Evolutionary conservation across 2,797 vertebrate genomes (phyloP).

Genomic region (Helicolenus hilgendorfi): DNA sequence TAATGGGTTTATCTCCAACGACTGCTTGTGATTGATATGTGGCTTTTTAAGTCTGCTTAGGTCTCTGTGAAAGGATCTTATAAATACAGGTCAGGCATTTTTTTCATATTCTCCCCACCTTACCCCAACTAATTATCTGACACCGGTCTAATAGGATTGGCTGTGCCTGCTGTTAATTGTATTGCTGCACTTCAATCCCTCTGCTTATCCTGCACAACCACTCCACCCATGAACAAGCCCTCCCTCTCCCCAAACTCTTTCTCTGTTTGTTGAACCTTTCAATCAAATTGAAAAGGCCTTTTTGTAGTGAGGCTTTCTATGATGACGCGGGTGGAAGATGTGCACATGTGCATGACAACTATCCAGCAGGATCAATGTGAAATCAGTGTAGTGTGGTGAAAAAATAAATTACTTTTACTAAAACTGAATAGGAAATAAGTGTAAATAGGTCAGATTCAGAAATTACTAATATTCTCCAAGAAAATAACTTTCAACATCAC

Average conservation of each 20-base stretch:
- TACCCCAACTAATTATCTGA: constrained; percentile 79
- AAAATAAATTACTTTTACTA: not conserved
- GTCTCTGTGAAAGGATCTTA: constrained; percentile 83
- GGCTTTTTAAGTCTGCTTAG: constrained; percentile 87
- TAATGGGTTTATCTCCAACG: constrained; percentile 87
- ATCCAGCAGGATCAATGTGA: not conserved
- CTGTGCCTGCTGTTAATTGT: constrained; percentile 87
- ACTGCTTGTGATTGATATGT: constrained; percentile 84
- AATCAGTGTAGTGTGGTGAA: not conserved
- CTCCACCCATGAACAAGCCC: constrained; percentile 9
- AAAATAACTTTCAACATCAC: not conserved
- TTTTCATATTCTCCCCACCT: constrained; percentile 72
- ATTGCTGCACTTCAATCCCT: constrained; percentile 80
- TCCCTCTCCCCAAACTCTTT: not conserved
- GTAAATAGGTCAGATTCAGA: not conserved
- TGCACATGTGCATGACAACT: not conserved
- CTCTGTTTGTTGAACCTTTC: constrained; percentile 33
- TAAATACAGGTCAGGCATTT: constrained; percentile 83
- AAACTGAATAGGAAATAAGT: not conserved
- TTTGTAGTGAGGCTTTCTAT: constrained; percentile 17
- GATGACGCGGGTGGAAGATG: not conserved
- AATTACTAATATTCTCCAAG: not conserved
- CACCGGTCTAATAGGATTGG: constrained; percentile 89
- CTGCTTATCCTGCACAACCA: constrained; percentile 57
- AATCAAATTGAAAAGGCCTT: constrained; percentile 51